These are phyloP conservation scores for Taenioides sp. DNA, from an alignment of 2,797 vertebrate species.

Conservation along the genomic window DNA sequence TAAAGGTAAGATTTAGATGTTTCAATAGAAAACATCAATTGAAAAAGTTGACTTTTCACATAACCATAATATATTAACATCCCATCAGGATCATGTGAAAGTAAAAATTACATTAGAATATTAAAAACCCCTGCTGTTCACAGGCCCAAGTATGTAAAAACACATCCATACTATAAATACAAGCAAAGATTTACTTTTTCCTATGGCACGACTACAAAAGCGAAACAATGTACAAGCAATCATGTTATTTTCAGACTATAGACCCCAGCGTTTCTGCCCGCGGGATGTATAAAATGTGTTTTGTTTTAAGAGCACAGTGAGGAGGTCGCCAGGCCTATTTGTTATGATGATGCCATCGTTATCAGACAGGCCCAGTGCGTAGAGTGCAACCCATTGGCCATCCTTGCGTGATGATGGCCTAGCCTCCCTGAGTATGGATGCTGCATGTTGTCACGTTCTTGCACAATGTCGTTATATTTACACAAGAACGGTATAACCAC, in stretches of 20 bases:
- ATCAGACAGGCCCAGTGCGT: slow-evolving; percentile 47
- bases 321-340: slow-evolving; percentile 35
- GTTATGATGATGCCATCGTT: slow-evolving; percentile 62
- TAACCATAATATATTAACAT: neutral
- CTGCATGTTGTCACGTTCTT: slow-evolving; percentile 7
- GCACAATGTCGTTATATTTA: neutral
- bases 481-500: neutral
- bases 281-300: slow-evolving; percentile 25
- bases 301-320: slow-evolving; percentile 40
- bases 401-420: slow-evolving; percentile 43
- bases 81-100: neutral
- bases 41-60: no score
- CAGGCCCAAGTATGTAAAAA: neutral
- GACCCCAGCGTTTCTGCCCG: neutral
- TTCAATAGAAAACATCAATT: neutral
- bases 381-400: slow-evolving; percentile 44
- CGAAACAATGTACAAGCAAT: slow-evolving; percentile 12
- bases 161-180: neutral
- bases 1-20: neutral
- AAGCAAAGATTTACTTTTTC: neutral
- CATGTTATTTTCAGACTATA: slow-evolving; percentile 7
- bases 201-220: neutral
- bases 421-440: slow-evolving; percentile 8
- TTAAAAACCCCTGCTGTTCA: neutral
- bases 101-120: neutral